A percentile compares a stretch with the other conserved stretches of the same genome.
Conservation (phyloP, 2,113 vertebrate species). For the Actenoides hombroni region DNA sequence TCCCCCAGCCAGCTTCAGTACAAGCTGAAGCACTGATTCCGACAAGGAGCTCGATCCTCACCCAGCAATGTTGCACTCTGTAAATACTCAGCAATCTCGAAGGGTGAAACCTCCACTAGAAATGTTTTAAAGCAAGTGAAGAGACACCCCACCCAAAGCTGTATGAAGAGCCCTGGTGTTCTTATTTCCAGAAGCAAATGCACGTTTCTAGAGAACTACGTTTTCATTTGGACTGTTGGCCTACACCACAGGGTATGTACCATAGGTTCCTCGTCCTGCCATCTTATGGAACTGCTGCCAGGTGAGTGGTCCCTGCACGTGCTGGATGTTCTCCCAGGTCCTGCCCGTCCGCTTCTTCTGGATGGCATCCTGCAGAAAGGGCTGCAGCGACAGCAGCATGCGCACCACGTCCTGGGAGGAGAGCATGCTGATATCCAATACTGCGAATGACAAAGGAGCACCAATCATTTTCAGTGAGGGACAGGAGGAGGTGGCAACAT, state of each 20-base stretch:
- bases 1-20: neutral
- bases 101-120: neutral
- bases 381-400: conserved; percentile 94
- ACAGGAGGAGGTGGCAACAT: neutral
- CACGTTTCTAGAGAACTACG: neutral
- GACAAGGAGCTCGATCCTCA: neutral
- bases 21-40: neutral
- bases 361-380: conserved; percentile 96
- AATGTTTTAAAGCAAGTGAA: neutral
- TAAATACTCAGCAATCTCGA: neutral
- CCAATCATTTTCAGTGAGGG: neutral
- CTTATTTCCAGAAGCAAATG: neutral
- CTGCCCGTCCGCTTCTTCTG: conserved; percentile 96
- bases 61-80: neutral
- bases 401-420: conserved; percentile 97
- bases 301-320: conserved; percentile 95
- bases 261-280: conserved; percentile 95
- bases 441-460: conserved; percentile 58
- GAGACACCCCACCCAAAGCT: neutral
- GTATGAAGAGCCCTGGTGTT: neutral
- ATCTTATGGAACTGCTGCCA: conserved; percentile 99
- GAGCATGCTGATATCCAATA: conserved; percentile 93
- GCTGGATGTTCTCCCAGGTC: conserved; percentile 99
- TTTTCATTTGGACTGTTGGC: neutral
- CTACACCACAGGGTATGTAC: conserved; percentile 45